Base-by-base conservation (phyloP, 64 coral and sea anemone species). In the Montipora capricornis region DNA sequence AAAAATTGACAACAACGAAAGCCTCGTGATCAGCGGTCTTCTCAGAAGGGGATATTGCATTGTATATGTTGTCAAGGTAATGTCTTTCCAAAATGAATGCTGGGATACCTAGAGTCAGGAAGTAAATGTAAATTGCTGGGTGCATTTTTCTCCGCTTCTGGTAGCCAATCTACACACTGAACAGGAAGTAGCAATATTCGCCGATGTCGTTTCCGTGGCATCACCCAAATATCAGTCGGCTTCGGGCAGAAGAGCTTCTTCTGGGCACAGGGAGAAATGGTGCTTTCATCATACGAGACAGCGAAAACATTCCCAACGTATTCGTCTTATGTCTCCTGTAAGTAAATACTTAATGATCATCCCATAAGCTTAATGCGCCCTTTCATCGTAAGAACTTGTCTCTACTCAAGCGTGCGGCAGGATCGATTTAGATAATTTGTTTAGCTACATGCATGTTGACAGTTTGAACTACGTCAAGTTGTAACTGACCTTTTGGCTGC, bases 231-330 rank as follows among this genome's bases (percentile, higher is more conserved):
- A 83, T 97, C 26, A 95, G 81, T 59, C 89, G 96, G 4, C 89
- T 94, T 67, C 79, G 91, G 8, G 88, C 96, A 47, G 96, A 97
- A 84, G 82, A 95, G 20, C 46, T 95, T 26, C 79, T 97, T 6
- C 22, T 97, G 45, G 8, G 47, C 64, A 49, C 73, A 3, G 73
- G 78, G 16, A 84, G 73, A 92, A 85, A 97, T 78, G 95, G 95
- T 9, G 79, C 92, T 47, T 97, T 92, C 73, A 71, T 97, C 8
- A 89, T 97, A 13, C 83, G 95, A n/a, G 84, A 84, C 24, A 97
- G 95, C 60, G 95, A 97, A 83, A 94, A 89, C 45, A 24, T 97
- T 5, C 9, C 75, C 0, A 94, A 97, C 78, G 95, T 83, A 12
- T 88, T 47, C 48, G 93, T 95, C 10, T 74, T 97, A 2, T 93